phyloP scores from a whole-genome alignment of 2,113 vertebrate genomes.

The Emydocephalus ijimae region DNA sequence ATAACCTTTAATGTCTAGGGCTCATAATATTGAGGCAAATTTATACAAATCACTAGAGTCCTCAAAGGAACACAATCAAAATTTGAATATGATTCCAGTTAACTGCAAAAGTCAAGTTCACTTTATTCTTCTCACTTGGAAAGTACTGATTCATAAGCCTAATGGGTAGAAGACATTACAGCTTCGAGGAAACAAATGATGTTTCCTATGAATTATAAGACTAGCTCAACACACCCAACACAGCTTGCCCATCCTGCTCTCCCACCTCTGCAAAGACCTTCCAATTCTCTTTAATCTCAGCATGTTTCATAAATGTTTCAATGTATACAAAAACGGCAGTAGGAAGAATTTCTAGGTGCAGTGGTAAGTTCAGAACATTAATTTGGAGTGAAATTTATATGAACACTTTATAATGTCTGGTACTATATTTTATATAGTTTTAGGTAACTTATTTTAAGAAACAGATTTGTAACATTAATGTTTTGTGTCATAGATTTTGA shows the following conservation, averaged over 20 bases:
- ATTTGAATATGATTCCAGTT: slow-evolving; percentile 32
- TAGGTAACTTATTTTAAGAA: not conserved
- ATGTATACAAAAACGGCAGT: not conserved
- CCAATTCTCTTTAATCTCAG: not conserved
- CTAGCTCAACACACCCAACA: not conserved
- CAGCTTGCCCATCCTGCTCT: not conserved
- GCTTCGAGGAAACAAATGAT: slow-evolving; percentile 2
- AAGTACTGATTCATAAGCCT: slow-evolving; percentile 2
- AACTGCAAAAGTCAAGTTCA: slow-evolving; percentile 23
- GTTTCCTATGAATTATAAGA: not conserved
- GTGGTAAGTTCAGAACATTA: not conserved
- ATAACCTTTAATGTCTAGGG: slow-evolving; percentile 61
- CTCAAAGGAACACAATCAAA: slow-evolving; percentile 41
- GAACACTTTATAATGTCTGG: not conserved
- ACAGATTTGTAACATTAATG: not conserved
- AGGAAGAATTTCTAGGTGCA: not conserved
- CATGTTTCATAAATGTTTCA: not conserved
- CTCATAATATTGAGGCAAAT: slow-evolving; percentile 69
- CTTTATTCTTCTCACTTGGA: slow-evolving; percentile 10
- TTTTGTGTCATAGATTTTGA: not conserved
- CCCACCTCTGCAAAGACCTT: not conserved
- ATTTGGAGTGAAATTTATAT: not conserved
- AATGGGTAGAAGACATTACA: not conserved
- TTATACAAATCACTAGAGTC: slow-evolving; percentile 49
- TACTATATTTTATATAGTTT: not conserved